Conservation (phyloP, 2,888 invertebrate genomes). For the Drosophila tripunctata region DNA sequence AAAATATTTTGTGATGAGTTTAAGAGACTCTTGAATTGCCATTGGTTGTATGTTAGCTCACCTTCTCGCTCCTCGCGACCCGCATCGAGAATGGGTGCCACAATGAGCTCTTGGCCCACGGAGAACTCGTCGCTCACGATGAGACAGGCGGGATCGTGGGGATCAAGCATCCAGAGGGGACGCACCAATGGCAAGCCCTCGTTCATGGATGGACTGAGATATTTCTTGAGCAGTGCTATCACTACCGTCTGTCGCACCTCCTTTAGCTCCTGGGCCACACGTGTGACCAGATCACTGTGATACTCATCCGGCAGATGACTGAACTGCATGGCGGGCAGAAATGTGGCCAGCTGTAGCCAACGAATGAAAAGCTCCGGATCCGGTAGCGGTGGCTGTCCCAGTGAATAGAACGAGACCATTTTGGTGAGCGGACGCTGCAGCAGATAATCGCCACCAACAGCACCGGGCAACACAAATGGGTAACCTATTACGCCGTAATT, state of each 20-base stretch:
- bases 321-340: conserved; percentile 96
- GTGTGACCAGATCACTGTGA: conserved; percentile 90
- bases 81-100: conserved; percentile 92
- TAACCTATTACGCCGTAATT: conserved; percentile 96
- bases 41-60: too few relatives aligned
- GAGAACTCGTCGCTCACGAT: conserved; percentile 93
- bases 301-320: conserved; percentile 95
- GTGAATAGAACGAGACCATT: conserved; percentile 85
- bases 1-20: too few relatives aligned
- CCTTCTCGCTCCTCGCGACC: conserved; percentile 90
- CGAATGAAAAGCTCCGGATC: conserved; percentile 93
- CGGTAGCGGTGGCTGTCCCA: conserved; percentile 87
- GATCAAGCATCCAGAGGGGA: conserved; percentile 95
- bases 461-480: conserved; percentile 96
- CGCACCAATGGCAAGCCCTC: conserved; percentile 93
- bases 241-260: conserved; percentile 90
- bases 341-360: conserved; percentile 96
- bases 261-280: conserved; percentile 91
- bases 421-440: conserved; percentile 85
- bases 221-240: conserved; percentile 90
- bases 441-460: conserved; percentile 95
- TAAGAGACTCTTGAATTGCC: too few relatives aligned
- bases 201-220: conserved; percentile 91
- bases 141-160: conserved; percentile 91
- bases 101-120: conserved; percentile 94